Base-by-base conservation (phyloP, 1,140 invertebrate species). In the Anastrepha obliqua region DNA sequence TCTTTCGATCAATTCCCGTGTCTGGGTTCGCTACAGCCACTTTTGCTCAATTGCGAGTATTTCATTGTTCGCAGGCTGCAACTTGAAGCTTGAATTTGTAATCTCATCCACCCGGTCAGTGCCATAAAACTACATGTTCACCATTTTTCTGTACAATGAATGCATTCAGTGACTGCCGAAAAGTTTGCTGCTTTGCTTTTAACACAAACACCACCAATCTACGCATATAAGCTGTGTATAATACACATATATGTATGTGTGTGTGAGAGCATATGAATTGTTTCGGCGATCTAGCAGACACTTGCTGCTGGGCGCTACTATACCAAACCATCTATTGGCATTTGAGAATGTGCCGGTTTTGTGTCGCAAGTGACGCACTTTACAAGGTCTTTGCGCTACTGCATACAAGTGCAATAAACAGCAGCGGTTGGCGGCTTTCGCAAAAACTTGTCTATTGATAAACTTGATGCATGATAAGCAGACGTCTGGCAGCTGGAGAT, bases 381-480 rank as follows among this genome's bases (percentile, higher is more conserved):
- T 86, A 62, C 85, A 86, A 86, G 85, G 81, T 55, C 47, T 59
- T 85, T 85, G 7, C 58, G 55, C 85, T 17, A 51, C 55, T 62
- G 55, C 15, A 20, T 47, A 86, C 74, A 81, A 39, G n/a, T 39
- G 17, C 74, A 29, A 5, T 20, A 81, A 58, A 81, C 4, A 55
- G 47, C n/a, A 55, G 74, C 47, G 17, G 8, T 15, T 11, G 5
- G 74, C 44, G 11, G 6, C 17, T 55, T 81, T 55, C 7, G 74
- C 47, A 29, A 81, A 81, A 81, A 58, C 74, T 17, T 81, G 74
- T 81, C 74, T 17, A 55, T 29, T 81, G 74, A 81, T 81, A 81
- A 81, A n/a, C 42, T 42, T 11, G 44, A 7, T 55, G 47, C 47
- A 58, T 74, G 17, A n/a, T 20, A 15, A 58, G 29, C 81, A 4